Percentiles rank a stretch among this genome's conserved stretches.
These are phyloP conservation scores for Drosophila miranda DNA, from an alignment of 1,140 invertebrate species.

Conservation along the genomic window DNA sequence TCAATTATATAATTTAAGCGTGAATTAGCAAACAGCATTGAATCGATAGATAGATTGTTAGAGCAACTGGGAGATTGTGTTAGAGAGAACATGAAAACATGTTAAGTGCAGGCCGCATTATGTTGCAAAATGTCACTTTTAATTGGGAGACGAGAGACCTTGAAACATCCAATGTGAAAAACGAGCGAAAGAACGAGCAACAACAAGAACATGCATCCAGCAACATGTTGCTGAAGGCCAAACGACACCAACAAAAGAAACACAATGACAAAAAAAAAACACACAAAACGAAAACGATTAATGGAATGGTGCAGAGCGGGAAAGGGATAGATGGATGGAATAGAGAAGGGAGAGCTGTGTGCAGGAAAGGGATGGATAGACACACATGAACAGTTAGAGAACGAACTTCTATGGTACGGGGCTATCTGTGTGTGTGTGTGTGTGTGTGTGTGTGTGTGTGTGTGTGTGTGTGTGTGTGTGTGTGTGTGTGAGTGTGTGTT, in stretches of 20 bases:
- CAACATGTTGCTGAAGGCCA: constrained; percentile 67
- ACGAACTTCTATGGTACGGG: constrained; percentile 5
- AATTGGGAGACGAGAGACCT: constrained; percentile 79
- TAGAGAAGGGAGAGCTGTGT: neutral
- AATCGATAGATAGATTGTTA: constrained; percentile 8
- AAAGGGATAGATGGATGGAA: constrained; percentile 47
- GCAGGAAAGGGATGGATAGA: constrained; percentile 4
- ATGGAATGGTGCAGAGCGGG: neutral
- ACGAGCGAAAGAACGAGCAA: constrained; percentile 69
- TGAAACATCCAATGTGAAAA: constrained; percentile 79
- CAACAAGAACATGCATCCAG: constrained; percentile 21
- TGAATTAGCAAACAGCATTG: constrained; percentile 54
- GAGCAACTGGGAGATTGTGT: constrained; percentile 25
- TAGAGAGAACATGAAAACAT: constrained; percentile 67
- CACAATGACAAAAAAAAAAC: constrained; percentile 34
- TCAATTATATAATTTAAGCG: constrained; percentile 79
- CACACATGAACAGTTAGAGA: constrained; percentile 21
- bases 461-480: constrained; percentile 45
- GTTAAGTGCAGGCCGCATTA: constrained; percentile 78
- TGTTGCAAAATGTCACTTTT: constrained; percentile 81
- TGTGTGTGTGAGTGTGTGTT: constrained; percentile 50
- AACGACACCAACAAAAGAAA: constrained; percentile 28
- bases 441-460: constrained; percentile 30
- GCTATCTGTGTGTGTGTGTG: constrained; percentile 44
- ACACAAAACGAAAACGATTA: constrained; percentile 42